phyloP scores from a whole-genome alignment of 1,140 invertebrate species.

The Vanessa tameamea region DNA sequence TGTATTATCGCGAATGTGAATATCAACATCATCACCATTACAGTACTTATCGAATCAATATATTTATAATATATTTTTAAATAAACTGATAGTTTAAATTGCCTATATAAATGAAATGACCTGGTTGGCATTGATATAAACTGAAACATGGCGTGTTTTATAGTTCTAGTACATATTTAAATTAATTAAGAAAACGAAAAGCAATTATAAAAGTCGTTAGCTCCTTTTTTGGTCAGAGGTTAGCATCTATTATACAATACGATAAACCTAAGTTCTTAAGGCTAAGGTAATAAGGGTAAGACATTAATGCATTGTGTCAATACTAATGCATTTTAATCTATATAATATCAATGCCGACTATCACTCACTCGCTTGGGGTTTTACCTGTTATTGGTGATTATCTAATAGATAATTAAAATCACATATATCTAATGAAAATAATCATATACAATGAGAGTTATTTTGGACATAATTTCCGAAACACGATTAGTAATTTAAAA shows the following conservation, averaged over 20 bases:
- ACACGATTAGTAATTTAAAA: too few species aligned
- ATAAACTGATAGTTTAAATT: background rate
- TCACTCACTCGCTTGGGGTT: background rate
- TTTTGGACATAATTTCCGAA: too few species aligned
- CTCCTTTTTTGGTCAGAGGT: conserved; percentile 28
- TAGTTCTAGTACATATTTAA: conserved; percentile 30
- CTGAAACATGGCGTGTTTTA: conserved; percentile 17
- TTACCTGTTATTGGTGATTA: too few species aligned
- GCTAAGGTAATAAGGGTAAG: conserved; percentile 12
- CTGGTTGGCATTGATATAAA: conserved; percentile 10
- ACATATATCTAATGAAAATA: too few species aligned
- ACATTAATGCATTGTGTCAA: conserved; percentile 13
- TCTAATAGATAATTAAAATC: too few species aligned
- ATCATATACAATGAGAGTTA: too few species aligned
- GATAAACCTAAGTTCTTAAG: conserved; percentile 24
- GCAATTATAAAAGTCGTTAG: conserved; percentile 29
- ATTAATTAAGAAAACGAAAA: conserved; percentile 31
- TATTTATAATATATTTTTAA: too few species aligned
- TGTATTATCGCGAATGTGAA: too few species aligned
- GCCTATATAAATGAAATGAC: background rate
- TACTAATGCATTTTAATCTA: conserved; percentile 21
- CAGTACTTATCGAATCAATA: too few species aligned
- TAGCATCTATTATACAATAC: conserved; percentile 12
- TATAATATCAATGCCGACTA: background rate
- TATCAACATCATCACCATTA: too few species aligned